phyloP scores from a whole-genome alignment of 2,113 vertebrate species.

The Callipepla squamata region DNA sequence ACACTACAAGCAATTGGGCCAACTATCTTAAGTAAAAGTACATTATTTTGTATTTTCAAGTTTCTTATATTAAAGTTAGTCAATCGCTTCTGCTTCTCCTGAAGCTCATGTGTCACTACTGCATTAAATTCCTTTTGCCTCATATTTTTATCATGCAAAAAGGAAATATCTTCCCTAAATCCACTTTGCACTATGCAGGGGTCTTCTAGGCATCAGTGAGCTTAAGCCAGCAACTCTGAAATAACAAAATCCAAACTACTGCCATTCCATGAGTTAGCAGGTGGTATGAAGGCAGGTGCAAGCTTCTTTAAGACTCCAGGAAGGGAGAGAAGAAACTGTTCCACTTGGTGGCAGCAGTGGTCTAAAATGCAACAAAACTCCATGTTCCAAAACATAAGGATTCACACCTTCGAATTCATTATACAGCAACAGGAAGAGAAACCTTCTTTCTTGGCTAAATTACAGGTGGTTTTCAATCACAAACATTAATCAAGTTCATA shows the following conservation, averaged over 20 bases:
- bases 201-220: not conserved
- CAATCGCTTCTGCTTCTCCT: not conserved
- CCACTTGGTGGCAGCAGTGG: slow-evolving; percentile 68
- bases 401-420: not conserved
- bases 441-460: not conserved
- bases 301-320: not conserved
- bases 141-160: not conserved
- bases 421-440: not conserved
- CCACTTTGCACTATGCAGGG: not conserved
- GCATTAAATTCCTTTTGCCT: not conserved
- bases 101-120: rapidly evolving
- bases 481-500: not conserved
- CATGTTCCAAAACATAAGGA: not conserved
- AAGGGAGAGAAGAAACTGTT: slow-evolving; percentile 3
- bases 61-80: not conserved
- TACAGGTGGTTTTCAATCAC: not conserved
- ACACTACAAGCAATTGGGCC: not conserved
- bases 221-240: not conserved
- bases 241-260: not conserved
- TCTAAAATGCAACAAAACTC: slow-evolving; percentile 11
- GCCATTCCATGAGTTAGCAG: not conserved
- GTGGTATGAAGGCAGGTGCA: not conserved
- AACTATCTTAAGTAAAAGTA: not conserved
- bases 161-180: not conserved
- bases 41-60: not conserved